These are phyloP conservation scores for Horisme vitalbata DNA, from an alignment of 2,888 invertebrate genomes.

Conservation along the genomic window DNA sequence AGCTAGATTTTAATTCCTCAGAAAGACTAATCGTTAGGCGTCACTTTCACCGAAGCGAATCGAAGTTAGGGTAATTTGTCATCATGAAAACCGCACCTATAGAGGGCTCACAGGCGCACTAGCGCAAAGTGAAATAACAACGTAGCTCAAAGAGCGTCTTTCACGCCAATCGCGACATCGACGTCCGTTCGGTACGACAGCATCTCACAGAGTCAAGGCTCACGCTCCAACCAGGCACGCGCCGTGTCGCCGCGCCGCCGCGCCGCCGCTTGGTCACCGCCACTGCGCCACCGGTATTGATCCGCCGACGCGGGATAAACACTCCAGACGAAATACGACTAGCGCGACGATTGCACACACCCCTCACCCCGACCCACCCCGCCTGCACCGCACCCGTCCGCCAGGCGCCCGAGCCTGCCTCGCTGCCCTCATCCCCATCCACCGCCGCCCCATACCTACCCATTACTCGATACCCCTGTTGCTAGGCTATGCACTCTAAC, in stretches of 20 bases:
- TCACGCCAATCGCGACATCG: slow-evolving; percentile 80
- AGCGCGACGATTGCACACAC: slow-evolving; percentile 78
- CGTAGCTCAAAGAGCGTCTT: slow-evolving; percentile 76
- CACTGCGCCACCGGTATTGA: slow-evolving; percentile 83
- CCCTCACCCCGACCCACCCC: slow-evolving; percentile 58
- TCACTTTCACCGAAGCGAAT: slow-evolving; percentile 79
- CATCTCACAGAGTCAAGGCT: slow-evolving; percentile 78
- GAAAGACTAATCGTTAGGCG: slow-evolving; percentile 81
- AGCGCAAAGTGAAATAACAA: slow-evolving; percentile 70
- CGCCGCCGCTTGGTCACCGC: slow-evolving; percentile 76
- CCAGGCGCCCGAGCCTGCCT: slow-evolving; percentile 54
- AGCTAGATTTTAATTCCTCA: slow-evolving; percentile 49
- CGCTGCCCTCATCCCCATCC: slow-evolving; percentile 51
- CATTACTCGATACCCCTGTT: slow-evolving; percentile 51
- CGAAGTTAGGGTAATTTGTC: slow-evolving; percentile 67
- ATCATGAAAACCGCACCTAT: slow-evolving; percentile 72
- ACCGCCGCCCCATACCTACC: slow-evolving; percentile 48
- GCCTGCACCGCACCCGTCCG: slow-evolving; percentile 60
- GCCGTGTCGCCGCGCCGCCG: slow-evolving; percentile 70
- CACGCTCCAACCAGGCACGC: slow-evolving; percentile 60
- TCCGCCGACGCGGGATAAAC: slow-evolving; percentile 81
- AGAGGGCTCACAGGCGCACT: slow-evolving; percentile 71
- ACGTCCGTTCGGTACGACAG: slow-evolving; percentile 78
- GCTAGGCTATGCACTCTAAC: slow-evolving; percentile 51
- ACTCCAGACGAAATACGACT: slow-evolving; percentile 82